Conservation (phyloP, 1,140 invertebrate genomes). For the Spodoptera litura region DNA sequence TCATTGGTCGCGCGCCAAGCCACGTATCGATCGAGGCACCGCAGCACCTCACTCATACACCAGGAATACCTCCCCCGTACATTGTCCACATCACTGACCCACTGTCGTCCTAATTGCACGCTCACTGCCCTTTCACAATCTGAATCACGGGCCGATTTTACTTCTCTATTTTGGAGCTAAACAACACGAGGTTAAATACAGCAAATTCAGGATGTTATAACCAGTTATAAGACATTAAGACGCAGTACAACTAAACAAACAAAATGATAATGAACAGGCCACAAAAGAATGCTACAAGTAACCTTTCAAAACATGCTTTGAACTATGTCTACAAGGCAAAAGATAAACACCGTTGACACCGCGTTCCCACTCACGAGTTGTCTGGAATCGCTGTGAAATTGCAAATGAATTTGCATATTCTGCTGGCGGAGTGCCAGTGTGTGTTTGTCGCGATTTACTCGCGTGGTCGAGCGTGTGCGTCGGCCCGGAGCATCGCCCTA, state of each 20-base stretch:
- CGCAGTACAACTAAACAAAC: background rate
- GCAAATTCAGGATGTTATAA: background rate
- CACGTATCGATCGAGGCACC: constrained; percentile 53
- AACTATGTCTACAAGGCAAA: constrained; percentile 26
- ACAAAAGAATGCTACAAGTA: constrained; percentile 14
- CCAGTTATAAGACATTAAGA: background rate
- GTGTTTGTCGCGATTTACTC: constrained; percentile 57
- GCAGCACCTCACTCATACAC: constrained; percentile 46
- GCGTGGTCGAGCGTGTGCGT: constrained; percentile 37
- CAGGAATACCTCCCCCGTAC: constrained; percentile 58
- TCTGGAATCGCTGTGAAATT: constrained; percentile 65
- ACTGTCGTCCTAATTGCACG: constrained; percentile 71
- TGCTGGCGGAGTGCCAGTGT: constrained; percentile 65
- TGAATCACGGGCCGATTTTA: constrained; percentile 68
- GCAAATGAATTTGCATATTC: constrained; percentile 78
- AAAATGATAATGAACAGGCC: background rate
- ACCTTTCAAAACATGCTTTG: constrained; percentile 32
- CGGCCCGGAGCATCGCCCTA: constrained; percentile 58
- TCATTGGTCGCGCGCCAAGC: constrained; percentile 58
- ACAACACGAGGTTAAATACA: background rate
- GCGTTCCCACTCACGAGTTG: constrained; percentile 58
- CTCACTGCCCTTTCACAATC: constrained; percentile 65
- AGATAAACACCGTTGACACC: constrained; percentile 67
- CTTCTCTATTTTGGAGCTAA: background rate
- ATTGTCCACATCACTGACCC: constrained; percentile 66